Base-by-base conservation (phyloP, 2,113 vertebrate genomes). In the Plectropomus leopardus region DNA sequence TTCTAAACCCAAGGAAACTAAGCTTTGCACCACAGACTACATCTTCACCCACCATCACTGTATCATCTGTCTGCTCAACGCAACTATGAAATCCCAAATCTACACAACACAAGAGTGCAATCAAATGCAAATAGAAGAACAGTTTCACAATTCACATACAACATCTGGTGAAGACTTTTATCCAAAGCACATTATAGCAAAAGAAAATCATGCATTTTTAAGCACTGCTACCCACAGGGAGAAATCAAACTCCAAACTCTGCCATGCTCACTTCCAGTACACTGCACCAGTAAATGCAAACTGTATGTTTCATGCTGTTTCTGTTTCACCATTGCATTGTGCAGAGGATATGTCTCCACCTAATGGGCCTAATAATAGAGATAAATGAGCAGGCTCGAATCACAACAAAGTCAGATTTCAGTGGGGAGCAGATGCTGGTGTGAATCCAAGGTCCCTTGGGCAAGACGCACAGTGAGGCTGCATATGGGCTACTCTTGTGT, bases 341-440 rank as follows among this genome's bases (percentile, higher is more conserved):
- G 17, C 42, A 0, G 9, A 53, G 34, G 47, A 40, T 34, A 14
- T 11, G 48, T 82, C 58, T 47, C 63, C 73, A 36, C 24, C 58
- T 85, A 78, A 88, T 86, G 79, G 85, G 57, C 55, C 63, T 71
- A 50, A 80, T 91, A 89, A 89, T 80, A 30, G 82, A 89, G 90
- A 92, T 80, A 81, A 85, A 92, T 60, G 85, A 82, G 72, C 51
- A 68, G 67, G 30, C 47, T 15, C 1, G 34, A 57, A n/a, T 34
- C 61, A 40, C 32, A 55, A 23, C 50, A 58, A 68, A 59, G 84
- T 67, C 36, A 6, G 58, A 58, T 77, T 71, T 87, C 79, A 55
- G 80, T 14, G 53, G 86, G 86, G 85, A 88, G 80, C 85, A 91
- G 90, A 89, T 92, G 89, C 81, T 84, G 83, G 88, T 81, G 86